Evolutionary conservation across 37 sponge, comb jelly and placozoan species (phyloP).

Genomic region (Diacarnus erythraeanus): DNA sequence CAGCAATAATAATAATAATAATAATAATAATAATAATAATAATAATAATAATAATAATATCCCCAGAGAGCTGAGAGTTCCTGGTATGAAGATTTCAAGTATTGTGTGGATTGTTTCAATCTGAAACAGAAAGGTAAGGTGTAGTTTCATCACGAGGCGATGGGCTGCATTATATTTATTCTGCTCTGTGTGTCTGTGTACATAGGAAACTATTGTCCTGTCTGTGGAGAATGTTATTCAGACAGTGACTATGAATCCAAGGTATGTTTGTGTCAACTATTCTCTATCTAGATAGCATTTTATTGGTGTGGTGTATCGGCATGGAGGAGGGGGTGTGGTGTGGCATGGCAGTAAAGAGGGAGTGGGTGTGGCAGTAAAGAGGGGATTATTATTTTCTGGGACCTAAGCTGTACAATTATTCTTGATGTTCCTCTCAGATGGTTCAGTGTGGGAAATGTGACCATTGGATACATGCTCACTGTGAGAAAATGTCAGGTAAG

Average conservation of each 20-base stretch:
- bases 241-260: conserved; percentile 85
- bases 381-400: too few relatives aligned
- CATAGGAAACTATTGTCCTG: conserved; percentile 89
- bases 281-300: too few relatives aligned
- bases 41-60: too few relatives aligned
- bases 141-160: background rate
- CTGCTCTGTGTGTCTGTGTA: conserved; percentile 1
- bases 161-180: background rate
- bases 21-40: too few relatives aligned
- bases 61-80: background rate
- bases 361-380: background rate
- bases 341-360: too few relatives aligned
- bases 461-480: conserved; percentile 85
- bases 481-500: conserved; percentile 76
- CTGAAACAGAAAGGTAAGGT: conserved; percentile 44
- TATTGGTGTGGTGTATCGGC: too few relatives aligned
- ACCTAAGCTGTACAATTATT: too few relatives aligned
- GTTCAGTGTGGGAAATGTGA: conserved; percentile 84
- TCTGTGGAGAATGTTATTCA: conserved; percentile 79
- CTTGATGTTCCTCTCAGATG: conserved; percentile 82
- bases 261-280: conserved; percentile 41
- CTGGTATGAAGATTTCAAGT: conserved; percentile 54
- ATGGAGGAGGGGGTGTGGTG: too few relatives aligned
- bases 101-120: conserved; percentile 28
- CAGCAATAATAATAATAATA: too few relatives aligned